Evolutionary conservation across 2,888 invertebrate species (phyloP).

Genomic region (Salpingus planirostris): DNA sequence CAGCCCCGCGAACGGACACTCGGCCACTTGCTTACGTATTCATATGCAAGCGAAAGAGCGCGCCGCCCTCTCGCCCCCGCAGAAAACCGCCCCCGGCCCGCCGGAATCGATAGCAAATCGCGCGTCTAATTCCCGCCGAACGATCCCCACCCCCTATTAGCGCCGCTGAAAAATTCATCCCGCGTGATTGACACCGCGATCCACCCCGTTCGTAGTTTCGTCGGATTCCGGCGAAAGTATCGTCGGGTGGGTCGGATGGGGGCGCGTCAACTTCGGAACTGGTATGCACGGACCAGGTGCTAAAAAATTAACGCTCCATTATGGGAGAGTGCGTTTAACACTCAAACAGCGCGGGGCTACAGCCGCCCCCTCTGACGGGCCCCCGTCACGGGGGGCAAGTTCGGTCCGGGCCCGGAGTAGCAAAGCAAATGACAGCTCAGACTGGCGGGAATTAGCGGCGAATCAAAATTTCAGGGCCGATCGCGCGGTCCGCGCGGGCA

Average conservation of each 20-base stretch:
- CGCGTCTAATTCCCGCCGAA: conserved; percentile 10
- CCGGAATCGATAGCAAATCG: conserved; percentile 12
- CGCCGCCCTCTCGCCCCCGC: no score
- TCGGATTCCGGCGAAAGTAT: no score
- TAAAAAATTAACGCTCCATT: conserved; percentile 38
- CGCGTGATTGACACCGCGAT: conserved; percentile 29
- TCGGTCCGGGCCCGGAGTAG: conserved; percentile 9
- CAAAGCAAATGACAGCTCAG: conserved; percentile 11
- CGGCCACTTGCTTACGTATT: conserved; percentile 41
- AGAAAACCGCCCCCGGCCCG: no score
- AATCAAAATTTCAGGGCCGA: conserved; percentile 11
- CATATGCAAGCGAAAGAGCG: conserved; percentile 28
- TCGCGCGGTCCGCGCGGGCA: no score
- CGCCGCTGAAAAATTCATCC: conserved; percentile 13
- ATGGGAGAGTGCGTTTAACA: conserved; percentile 32
- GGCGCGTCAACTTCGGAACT: conserved; percentile 27
- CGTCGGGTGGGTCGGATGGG: no score
- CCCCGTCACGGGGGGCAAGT: conserved; percentile 11
- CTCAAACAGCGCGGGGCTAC: conserved; percentile 23
- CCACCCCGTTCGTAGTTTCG: conserved; percentile 16
- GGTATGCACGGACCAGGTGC: conserved; percentile 30
- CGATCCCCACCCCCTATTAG: no score
- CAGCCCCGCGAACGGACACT: conserved; percentile 32
- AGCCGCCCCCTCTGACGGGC: conserved; percentile 9
- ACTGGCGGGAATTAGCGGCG: conserved; percentile 6